Conservation (phyloP, 2,113 vertebrate genomes). For the Elachura formosa region DNA sequence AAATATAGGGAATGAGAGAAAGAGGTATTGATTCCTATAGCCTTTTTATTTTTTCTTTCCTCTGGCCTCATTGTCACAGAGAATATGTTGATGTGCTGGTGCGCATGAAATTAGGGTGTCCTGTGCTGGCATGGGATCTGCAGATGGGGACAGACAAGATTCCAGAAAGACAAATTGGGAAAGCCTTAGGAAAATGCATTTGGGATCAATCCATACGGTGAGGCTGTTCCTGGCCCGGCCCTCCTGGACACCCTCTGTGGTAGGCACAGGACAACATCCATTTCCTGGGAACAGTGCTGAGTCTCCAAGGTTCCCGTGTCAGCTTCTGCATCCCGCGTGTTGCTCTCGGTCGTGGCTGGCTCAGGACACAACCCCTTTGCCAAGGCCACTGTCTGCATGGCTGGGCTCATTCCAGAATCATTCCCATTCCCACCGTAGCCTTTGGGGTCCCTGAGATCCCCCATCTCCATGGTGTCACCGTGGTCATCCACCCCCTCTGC, state of each 20-base stretch:
- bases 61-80: neutral
- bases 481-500: neutral
- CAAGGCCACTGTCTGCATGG: rapidly evolving
- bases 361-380: neutral
- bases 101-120: neutral
- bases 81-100: neutral
- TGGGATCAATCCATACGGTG: neutral
- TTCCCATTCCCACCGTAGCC: neutral
- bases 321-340: rapidly evolving
- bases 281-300: neutral
- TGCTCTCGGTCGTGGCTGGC: rapidly evolving
- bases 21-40: conserved; percentile 17
- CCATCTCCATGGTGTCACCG: neutral
- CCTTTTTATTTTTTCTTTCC: conserved; percentile 2
- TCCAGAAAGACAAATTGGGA: neutral
- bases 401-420: neutral
- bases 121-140: neutral
- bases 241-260: neutral
- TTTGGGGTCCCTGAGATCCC: neutral
- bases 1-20: conserved; percentile 38
- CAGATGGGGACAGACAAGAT: neutral
- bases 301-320: neutral
- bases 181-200: neutral
- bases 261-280: neutral
- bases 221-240: rapidly evolving